Base-by-base conservation (phyloP, 2,888 invertebrate genomes). In the Drosophila buzzatii region DNA sequence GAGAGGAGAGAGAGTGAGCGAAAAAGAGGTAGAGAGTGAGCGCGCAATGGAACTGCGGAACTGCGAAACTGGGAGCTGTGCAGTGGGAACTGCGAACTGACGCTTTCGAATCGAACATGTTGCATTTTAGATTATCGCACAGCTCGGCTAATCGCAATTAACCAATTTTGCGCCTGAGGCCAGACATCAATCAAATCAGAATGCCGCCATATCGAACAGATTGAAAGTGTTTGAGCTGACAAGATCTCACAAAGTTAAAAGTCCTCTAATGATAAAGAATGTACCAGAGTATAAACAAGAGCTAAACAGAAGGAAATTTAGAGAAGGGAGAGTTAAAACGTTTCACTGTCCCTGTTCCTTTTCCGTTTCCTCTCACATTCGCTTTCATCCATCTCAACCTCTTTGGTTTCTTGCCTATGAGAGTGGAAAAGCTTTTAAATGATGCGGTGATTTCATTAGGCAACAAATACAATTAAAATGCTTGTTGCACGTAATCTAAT, bases 401-500 rank as follows among this genome's bases (percentile, higher is more conserved):
- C 9, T 31, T 31, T 10, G 10, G n/a, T 47, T 9, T n/a, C 42
- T 27, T 44, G 44, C 58, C 55, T 42, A 45, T 58, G 61, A 62
- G 61, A 64, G 66, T 63, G 60, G 52, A 73, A 83, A 86, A 77
- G 87, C 82, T 84, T 79, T 81, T 70, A 70, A 81, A 81, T 73
- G 69, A 58, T 79, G 79, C 75, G 72, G 65, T 86, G 77, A 86
- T 83, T 86, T 79, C 82, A 82, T 84, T 83, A 84, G 74, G 70
- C 85, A 73, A 70, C 80, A 84, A 84, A 84, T 69, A 84, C 78
- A 84, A 86, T 84, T 86, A 84, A 84, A 84, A 63, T 82, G 80
- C 78, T 86, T 84, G 82, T 86, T 84, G 80, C 82, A 75, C 71
- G 68, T 84, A 86, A 84, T 86, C 75, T 80, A 84, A 84, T 80